Base-by-base conservation (phyloP, 2,797 vertebrate species). In the Pangasius krempfi region DNA sequence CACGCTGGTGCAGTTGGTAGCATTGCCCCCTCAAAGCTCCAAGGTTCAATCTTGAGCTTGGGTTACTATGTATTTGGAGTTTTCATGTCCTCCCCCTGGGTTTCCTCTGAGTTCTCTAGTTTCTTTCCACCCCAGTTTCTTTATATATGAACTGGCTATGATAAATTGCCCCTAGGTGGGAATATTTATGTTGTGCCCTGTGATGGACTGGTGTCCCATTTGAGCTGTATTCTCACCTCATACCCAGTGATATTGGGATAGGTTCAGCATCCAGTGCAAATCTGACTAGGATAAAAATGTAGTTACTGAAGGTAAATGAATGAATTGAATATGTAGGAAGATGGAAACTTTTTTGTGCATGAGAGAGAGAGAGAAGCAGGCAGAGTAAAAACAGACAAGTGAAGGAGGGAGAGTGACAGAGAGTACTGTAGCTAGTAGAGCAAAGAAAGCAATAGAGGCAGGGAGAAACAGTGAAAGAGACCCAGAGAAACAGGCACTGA, bases 321-420 rank as follows among this genome's bases (percentile, higher is more conserved):
- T 78, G 4, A 58, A 81, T 40, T 60, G 30, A 78, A 78, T 44
- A 20, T 79, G 20, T 79, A 20, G 76, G 50, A 33, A 79, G 47
- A 52, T 78, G 44, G 44, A 30, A 52, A 50, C 47, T 60, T 60
- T 22, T 80, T 60, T 40, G 33, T 25, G 20, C 13, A 25, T 81
- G 27, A 80, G 5, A 83, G 20, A 62, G 30, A 78, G 25, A 87
- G 1, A 66, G 60, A 76, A 20, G 27, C 40, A 27, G 73, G 44
- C 50, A 68, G 40, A 89, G 72, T 66, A 85, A n/a, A 86, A 64
- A 30, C 54, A 76, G 40, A 76, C 40, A 60, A 82, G 40, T 33
- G 9, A 79, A n/a, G 37, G 33, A 87, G 70, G 62, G 50, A 64
- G 62, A 54, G 50, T 70, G 27, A 79, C 8, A 87, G 4, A 40